Percentiles rank a stretch among this genome's conserved stretches.
phyloP scores from a whole-genome alignment of 2,888 invertebrate genomes.

The Pollenia amentaria region DNA sequence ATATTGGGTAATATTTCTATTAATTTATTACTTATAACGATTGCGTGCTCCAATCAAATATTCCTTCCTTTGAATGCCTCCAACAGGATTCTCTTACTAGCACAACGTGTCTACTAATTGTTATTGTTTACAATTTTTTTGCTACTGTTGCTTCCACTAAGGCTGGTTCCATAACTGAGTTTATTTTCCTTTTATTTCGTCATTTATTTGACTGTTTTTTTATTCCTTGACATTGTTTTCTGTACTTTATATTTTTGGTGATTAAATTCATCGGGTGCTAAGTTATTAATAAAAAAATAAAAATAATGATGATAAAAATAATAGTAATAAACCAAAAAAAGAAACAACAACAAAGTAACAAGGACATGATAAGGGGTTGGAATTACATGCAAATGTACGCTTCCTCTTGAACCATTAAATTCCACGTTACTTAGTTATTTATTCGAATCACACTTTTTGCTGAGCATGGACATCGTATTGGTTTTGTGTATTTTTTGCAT shows the following conservation, averaged over 20 bases:
- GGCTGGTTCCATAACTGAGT: slow-evolving; percentile 16
- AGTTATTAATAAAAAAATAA: slow-evolving; percentile 56
- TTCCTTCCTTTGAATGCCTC: slow-evolving; percentile 5
- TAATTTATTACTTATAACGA: slow-evolving; percentile 44
- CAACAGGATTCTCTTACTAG: neutral
- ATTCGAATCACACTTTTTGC: no score
- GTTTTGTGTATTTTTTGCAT: no score
- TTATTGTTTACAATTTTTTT: no score
- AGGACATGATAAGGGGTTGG: neutral
- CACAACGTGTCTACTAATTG: slow-evolving; percentile 6
- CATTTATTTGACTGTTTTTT: neutral
- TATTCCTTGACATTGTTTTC: neutral
- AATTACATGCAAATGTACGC: no score
- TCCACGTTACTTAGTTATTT: no score
- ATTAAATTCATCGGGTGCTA: slow-evolving; percentile 20
- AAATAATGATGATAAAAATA: slow-evolving; percentile 31
- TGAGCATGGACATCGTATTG: no score
- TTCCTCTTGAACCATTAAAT: no score
- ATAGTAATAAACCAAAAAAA: slow-evolving; percentile 20
- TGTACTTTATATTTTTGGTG: neutral
- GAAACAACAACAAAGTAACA: slow-evolving; percentile 30
- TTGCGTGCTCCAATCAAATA: slow-evolving; percentile 42
- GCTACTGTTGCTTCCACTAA: neutral
- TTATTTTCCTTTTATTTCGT: slow-evolving; percentile 22
- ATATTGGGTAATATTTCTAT: slow-evolving; percentile 39